A percentile compares a stretch with the other conserved stretches of the same genome.
Evolutionary conservation across 1,140 invertebrate species (phyloP).

Genomic region (Hypothenemus hampei): DNA sequence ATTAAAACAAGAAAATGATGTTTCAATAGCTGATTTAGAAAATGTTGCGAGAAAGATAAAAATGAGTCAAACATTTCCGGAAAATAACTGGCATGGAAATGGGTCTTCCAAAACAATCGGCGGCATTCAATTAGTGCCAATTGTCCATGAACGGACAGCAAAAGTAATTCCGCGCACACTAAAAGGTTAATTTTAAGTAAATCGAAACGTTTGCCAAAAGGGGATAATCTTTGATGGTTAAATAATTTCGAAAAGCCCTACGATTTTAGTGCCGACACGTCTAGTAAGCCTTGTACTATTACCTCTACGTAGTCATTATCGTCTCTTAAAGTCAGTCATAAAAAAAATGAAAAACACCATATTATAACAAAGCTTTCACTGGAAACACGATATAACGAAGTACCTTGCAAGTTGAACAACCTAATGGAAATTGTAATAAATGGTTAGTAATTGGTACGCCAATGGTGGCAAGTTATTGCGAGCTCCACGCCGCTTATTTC

Average conservation of each 20-base stretch:
- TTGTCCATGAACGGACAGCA: constrained; percentile 5
- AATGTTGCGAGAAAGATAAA: too few species aligned
- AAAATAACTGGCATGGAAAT: not conserved
- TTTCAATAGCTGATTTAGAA: too few species aligned
- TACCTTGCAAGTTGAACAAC: too few species aligned
- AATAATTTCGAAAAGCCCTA: constrained; percentile 17
- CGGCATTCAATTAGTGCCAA: constrained; percentile 5
- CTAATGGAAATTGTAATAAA: too few species aligned
- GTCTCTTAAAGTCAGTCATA: too few species aligned
- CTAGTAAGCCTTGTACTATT: too few species aligned
- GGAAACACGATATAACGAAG: too few species aligned
- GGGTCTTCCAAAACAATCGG: constrained; percentile 1
- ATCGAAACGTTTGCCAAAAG: constrained; percentile 5
- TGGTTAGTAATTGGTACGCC: constrained; percentile 1
- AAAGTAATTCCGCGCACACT: constrained; percentile 4
- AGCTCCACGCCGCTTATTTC: constrained; percentile 22
- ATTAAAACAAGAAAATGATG: too few species aligned
- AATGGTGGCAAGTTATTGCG: constrained; percentile 22
- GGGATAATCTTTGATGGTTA: constrained; percentile 18
- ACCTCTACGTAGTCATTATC: too few species aligned
- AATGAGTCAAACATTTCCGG: not conserved
- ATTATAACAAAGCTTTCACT: too few species aligned
- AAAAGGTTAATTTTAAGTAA: constrained; percentile 12
- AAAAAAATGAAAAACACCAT: too few species aligned
- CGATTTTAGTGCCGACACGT: constrained; percentile 19